Base-by-base conservation (phyloP, 2,113 vertebrate genomes). In the Salminus brasiliensis region DNA sequence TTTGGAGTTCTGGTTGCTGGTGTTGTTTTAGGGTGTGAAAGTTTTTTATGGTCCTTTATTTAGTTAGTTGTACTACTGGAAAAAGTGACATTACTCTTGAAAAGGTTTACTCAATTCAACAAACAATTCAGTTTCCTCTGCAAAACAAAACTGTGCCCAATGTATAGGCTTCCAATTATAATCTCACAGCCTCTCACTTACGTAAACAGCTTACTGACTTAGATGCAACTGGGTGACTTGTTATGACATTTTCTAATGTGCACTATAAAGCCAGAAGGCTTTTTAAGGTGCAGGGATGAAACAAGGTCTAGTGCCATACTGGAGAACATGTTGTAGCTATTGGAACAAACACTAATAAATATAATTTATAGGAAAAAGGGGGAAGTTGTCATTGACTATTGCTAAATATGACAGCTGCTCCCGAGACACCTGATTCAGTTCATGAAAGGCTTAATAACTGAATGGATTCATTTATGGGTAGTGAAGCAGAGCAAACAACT, bases 1-100 rank as follows among this genome's bases (percentile, higher is more conserved):
- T 55, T n/a, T 52, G 16, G 43, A 53, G 6, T 43, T 45, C n/a
- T 43, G 55, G 60, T 30, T 1, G 6, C 11, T n/a, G 13, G 4
- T 29, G 3, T 13, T 41, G 57, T 4, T 29, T 29, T 0, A 12
- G n/a, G 39, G 5, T 18, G 4, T 5, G 15, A 53, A 30, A 55
- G 23, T 9, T 36, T 53, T 66, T 76, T 76, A 30, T 67, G 39
- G 29, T 43, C 36, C 62, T 63, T 74, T 60, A 23, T 25, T 67
- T 41, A 34, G 13, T 11, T 32, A 1, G 21, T 76, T 43, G 34
- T 53, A 27, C 27, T 41, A 41, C 29, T 76, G 70, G 55, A 81
- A 13, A 0, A 62, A 55, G 62, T 75, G 69, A 63, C 25, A 30
- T 59, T 23, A 59, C 3, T 21, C 11, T 49, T 59, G 49, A 70